Conservation (phyloP, 2,888 invertebrate species). For the Thymelicus acteon region DNA sequence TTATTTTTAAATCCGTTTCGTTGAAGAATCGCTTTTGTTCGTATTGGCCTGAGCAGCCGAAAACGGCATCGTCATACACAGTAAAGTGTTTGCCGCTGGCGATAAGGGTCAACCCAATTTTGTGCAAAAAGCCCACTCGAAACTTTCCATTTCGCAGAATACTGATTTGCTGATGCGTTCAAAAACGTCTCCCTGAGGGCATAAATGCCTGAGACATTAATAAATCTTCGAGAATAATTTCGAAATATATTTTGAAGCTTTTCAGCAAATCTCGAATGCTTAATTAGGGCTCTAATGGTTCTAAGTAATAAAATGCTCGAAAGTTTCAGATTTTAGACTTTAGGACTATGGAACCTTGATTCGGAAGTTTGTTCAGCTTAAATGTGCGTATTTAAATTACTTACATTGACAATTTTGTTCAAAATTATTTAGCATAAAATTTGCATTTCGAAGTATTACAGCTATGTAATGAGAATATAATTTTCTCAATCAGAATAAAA, state of each 20-base stretch:
- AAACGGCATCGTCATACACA: constrained; percentile 37
- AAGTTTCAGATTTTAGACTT: constrained; percentile 6
- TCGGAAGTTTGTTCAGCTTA: constrained; percentile 10
- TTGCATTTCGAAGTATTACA: neutral
- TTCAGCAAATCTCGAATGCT: constrained; percentile 2
- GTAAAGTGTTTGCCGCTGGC: constrained; percentile 40
- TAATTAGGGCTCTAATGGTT: constrained; percentile 16
- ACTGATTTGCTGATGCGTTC: constrained; percentile 34
- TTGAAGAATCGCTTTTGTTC: constrained; percentile 16
- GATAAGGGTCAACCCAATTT: constrained; percentile 47
- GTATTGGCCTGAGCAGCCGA: constrained; percentile 26
- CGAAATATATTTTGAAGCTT: constrained; percentile 18
- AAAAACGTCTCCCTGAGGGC: constrained; percentile 14
- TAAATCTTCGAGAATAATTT: constrained; percentile 19
- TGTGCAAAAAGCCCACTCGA: constrained; percentile 42
- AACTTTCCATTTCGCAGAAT: constrained; percentile 35
- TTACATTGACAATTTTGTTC: constrained; percentile 22
- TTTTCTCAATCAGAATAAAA: neutral
- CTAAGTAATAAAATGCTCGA: constrained; percentile 14
- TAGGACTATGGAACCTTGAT: constrained; percentile 2
- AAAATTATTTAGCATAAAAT: constrained; percentile 8
- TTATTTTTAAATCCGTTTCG: constrained; percentile 4
- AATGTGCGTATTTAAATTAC: neutral
- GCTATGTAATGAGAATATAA: neutral
- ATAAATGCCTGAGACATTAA: constrained; percentile 18